Conservation (phyloP, 2,797 vertebrate genomes). For the Bucorvus abyssinicus region DNA sequence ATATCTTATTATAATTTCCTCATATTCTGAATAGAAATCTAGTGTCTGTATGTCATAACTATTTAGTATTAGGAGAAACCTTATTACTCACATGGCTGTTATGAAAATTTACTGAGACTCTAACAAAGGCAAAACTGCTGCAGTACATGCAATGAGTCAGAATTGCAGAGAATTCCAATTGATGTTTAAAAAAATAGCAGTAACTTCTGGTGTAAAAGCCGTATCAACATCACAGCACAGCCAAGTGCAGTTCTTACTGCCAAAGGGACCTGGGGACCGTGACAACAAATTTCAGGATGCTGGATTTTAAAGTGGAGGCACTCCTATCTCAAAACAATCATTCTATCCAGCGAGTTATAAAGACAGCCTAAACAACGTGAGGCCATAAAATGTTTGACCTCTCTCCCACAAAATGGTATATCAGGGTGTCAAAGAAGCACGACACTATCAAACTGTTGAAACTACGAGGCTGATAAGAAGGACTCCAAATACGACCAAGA, state of each 20-base stretch:
- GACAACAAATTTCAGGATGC: background rate
- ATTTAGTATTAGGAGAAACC: background rate
- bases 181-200: background rate
- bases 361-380: conserved; percentile 11
- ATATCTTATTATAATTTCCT: background rate
- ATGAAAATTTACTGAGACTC: background rate
- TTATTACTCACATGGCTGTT: background rate
- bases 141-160: background rate
- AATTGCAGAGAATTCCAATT: background rate
- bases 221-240: background rate
- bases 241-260: background rate
- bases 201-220: conserved; percentile 3
- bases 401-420: conserved; percentile 10
- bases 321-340: background rate
- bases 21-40: background rate
- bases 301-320: conserved; percentile 28
- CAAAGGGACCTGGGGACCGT: background rate
- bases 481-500: background rate
- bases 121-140: conserved; percentile 49
- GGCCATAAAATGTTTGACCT: conserved; percentile 29
- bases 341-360: background rate
- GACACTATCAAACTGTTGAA: conserved; percentile 1
- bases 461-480: background rate
- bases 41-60: background rate
- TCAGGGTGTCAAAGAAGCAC: conserved; percentile 8